Percentiles rank a stretch among this genome's conserved stretches.
Evolutionary conservation across 1,140 invertebrate genomes (phyloP).

Genomic region (Hycleus phaleratus): DNA sequence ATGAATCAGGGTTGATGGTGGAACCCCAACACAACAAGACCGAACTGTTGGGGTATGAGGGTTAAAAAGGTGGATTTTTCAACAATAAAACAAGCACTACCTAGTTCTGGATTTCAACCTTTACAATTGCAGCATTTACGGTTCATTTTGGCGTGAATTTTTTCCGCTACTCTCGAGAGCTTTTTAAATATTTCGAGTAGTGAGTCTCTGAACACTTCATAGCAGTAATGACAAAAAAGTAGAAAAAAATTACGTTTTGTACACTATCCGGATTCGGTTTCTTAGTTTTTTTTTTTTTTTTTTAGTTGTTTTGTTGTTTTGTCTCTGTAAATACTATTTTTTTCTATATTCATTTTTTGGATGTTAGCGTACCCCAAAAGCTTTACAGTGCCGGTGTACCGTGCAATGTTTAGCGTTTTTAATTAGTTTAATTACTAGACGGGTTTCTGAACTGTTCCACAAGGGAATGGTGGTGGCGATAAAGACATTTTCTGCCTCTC

Average conservation of each 20-base stretch:
- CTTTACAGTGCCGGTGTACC: no score
- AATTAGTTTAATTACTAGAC: no score
- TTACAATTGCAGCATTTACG: slow-evolving; percentile 13
- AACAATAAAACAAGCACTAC: background rate
- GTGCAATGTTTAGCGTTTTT: no score
- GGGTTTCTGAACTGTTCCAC: no score
- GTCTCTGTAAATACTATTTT: no score
- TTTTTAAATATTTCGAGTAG: slow-evolving; percentile 23
- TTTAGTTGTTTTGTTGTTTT: background rate
- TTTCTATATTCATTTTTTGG: no score
- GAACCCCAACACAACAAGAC: no score
- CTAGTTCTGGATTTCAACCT: background rate
- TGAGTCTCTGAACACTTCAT: slow-evolving; percentile 16
- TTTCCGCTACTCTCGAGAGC: slow-evolving; percentile 12
- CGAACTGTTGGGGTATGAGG: background rate
- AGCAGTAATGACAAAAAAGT: slow-evolving; percentile 19
- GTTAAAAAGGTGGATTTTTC: background rate
- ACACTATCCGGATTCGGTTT: background rate
- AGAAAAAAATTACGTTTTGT: background rate
- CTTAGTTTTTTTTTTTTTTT: background rate
- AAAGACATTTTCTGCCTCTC: no score
- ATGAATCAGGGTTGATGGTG: background rate
- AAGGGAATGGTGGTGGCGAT: no score
- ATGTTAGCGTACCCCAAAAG: no score
- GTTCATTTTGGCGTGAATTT: slow-evolving; percentile 22